Evolutionary conservation across 2,797 vertebrate species (phyloP).

Genomic region (Podarcis lilfordi): DNA sequence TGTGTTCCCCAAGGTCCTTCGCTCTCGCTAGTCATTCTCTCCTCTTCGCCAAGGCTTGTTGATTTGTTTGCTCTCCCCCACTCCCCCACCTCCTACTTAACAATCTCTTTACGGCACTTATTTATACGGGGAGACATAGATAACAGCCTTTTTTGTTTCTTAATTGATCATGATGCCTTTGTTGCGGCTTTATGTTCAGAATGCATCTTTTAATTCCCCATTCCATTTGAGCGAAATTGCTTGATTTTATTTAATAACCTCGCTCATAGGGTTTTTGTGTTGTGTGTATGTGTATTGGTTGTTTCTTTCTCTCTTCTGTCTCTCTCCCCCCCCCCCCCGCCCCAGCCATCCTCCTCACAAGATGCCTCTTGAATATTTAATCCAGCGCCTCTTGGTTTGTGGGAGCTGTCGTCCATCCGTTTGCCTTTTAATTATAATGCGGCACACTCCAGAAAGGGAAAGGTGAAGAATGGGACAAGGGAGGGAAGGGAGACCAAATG

Average conservation of each 20-base stretch:
- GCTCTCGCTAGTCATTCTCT: conserved; percentile 51
- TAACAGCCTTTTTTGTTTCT: conserved; percentile 62
- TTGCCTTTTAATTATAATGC: conserved; percentile 67
- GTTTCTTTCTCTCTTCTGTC: too few species aligned
- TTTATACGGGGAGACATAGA: conserved; percentile 67
- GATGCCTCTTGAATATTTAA: conserved; percentile 56
- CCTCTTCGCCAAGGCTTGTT: conserved; percentile 38
- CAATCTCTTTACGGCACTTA: conserved; percentile 65
- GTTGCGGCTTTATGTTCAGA: conserved; percentile 57
- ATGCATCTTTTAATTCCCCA: conserved; percentile 44
- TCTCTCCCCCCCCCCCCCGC: too few species aligned
- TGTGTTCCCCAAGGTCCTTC: conserved; percentile 62
- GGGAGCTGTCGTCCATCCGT: conserved; percentile 50
- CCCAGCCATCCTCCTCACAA: background rate
- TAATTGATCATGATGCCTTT: conserved; percentile 67
- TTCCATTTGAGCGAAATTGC: conserved; percentile 49
- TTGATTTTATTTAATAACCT: conserved; percentile 67
- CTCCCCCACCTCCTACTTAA: conserved; percentile 47
- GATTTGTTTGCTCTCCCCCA: conserved; percentile 40
- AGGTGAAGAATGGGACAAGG: conserved; percentile 22
- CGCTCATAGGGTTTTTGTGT: conserved; percentile 36
- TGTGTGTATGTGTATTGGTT: background rate
- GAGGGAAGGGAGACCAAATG: conserved; percentile 1
- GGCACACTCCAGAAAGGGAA: conserved; percentile 34
- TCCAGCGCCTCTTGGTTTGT: conserved; percentile 39